A percentile compares a stretch with the other conserved stretches of the same genome.
These are phyloP conservation scores for Fragariocoptes setiger DNA, from an alignment of 1,140 invertebrate species.

Conservation along the genomic window DNA sequence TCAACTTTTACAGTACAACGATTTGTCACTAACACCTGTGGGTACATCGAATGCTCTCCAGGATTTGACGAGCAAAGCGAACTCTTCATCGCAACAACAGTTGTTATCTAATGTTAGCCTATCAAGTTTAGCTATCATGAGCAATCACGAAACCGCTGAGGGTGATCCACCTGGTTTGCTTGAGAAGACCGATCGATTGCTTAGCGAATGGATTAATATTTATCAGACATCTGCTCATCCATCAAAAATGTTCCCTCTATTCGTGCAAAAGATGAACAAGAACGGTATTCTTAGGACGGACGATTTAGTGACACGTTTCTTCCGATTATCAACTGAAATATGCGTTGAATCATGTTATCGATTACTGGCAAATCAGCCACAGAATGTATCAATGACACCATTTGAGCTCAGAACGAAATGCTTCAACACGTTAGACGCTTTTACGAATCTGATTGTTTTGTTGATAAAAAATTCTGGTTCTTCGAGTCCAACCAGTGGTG, in stretches of 20 bases:
- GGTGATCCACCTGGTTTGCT: conserved; percentile 73
- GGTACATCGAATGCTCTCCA: no score
- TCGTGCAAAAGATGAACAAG: conserved; percentile 33
- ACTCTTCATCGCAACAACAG: no score
- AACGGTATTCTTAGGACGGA: conserved; percentile 76
- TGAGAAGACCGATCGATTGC: conserved; percentile 71
- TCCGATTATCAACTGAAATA: conserved; percentile 78
- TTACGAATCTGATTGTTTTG: conserved; percentile 65
- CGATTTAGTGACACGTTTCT: conserved; percentile 82
- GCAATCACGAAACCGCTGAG: background rate
- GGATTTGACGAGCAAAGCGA: no score
- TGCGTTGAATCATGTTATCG: conserved; percentile 81
- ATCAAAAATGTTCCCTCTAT: conserved; percentile 69
- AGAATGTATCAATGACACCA: conserved; percentile 10
- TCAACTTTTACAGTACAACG: no score
- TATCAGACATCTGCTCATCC: conserved; percentile 44
- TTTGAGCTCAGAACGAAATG: conserved; percentile 50
- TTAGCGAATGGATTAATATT: conserved; percentile 76
- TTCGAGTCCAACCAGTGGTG: conserved; percentile 20
- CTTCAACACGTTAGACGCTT: conserved; percentile 78
- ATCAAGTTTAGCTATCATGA: no score
- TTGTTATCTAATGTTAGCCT: no score
- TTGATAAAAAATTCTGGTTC: conserved; percentile 56
- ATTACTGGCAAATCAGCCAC: conserved; percentile 23
- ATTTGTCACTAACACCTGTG: no score